Base-by-base conservation (phyloP, 2,888 invertebrate genomes). In the Synanthedon andrenaeformis region DNA sequence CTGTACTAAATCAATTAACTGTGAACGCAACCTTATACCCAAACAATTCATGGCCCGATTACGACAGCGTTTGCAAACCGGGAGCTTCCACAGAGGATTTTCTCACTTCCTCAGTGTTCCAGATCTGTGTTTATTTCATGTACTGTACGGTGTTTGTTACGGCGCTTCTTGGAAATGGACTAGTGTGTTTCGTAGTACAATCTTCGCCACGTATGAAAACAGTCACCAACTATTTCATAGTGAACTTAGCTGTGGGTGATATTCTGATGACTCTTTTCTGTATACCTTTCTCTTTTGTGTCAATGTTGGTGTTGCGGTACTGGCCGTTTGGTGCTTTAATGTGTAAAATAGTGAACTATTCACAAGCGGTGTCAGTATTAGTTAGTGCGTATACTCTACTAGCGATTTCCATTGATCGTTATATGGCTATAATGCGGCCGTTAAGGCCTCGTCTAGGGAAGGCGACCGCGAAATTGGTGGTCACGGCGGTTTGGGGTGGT, bases 211-310 rank as follows among this genome's bases (percentile, higher is more conserved):
- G 94, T 45, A 96, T 97, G 96, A 91, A 94, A 65, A 96, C 96
- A 0, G 96, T 97, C 3, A 97, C 97, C 49, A 97, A 97, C 78
- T 95, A 91, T 78, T 96, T 97, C 76, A 95, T 97, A 69, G 93
- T 94, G 70, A 95, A 95, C 76, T 85, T 97, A 60, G 96, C 97
- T 0, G 89, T 96, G 45, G 95, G 97, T 48, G 97, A 97, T 74
- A 92, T 97, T 57, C 82, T 97, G 55, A 96, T 97, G 92, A 94
- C 96, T 0, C 70, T 95, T 23, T 93, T 97, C 67, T 97, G 97
- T 79, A 93, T 97, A 59, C 97, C 97, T 3, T 96, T 96, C 70
- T 94, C 96, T 2, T 96, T 95, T 67, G 91, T 96, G 28, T 91
- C 96, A 11, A 92, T 92, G 65, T 83, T 95, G 52, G 88, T 96